A percentile compares a stretch with the other conserved stretches of the same genome.
Conservation (phyloP, 1,140 invertebrate species). For the Trachymyrmex cornetzi region DNA sequence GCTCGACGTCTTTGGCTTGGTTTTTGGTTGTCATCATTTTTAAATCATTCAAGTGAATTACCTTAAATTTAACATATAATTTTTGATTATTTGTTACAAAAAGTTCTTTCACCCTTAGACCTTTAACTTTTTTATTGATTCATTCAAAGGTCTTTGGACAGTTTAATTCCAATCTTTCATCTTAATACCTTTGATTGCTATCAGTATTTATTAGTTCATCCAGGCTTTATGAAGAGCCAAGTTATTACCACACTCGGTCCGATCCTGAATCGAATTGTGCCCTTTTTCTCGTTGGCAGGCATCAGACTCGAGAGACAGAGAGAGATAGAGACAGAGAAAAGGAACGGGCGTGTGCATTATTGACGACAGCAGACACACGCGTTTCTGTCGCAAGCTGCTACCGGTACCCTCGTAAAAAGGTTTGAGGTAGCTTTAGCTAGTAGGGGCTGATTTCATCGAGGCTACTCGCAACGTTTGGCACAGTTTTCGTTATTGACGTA, state of each 20-base stretch:
- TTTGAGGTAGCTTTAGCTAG: not conserved
- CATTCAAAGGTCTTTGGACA: slow-evolving; percentile 2
- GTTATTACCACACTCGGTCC: not conserved
- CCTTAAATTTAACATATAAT: not conserved
- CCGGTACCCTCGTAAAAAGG: slow-evolving; percentile 22
- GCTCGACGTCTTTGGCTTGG: not conserved
- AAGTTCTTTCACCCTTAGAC: not conserved
- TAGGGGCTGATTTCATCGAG: slow-evolving; percentile 60
- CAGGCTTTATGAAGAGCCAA: not conserved
- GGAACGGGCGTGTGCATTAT: slow-evolving; percentile 37
- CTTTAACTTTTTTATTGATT: slow-evolving; percentile 8
- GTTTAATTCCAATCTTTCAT: not conserved
- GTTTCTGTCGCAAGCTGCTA: slow-evolving; percentile 18
- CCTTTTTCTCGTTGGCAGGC: slow-evolving; percentile 10
- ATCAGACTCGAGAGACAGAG: slow-evolving; percentile 25
- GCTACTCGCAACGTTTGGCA: slow-evolving; percentile 69
- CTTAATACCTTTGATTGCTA: not conserved
- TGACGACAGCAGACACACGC: slow-evolving; percentile 11
- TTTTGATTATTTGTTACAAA: slow-evolving; percentile 17
- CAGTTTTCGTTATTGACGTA: slow-evolving; percentile 74
- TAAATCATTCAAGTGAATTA: not conserved
- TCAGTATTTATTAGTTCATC: slow-evolving; percentile 16
- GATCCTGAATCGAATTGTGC: not conserved
- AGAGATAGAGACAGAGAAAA: slow-evolving; percentile 29
- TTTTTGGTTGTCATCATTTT: not conserved